Evolutionary conservation across 2,888 invertebrate species (phyloP).

Genomic region (Griposia aprilina): DNA sequence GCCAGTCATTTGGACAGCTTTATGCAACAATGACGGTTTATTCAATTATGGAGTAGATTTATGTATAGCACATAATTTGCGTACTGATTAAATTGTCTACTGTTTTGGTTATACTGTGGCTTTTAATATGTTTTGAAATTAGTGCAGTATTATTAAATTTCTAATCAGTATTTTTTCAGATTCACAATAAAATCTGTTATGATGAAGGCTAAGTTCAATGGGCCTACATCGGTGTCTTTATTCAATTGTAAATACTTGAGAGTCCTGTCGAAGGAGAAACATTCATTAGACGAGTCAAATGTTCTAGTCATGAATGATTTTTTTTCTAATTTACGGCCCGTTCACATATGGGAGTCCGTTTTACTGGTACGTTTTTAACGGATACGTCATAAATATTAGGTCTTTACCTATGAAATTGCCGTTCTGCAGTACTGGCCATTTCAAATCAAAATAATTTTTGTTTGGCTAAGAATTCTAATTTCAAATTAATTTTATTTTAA

Average conservation of each 20-base stretch:
- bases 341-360: no score
- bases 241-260: not conserved
- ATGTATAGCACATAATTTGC: slow-evolving; percentile 30
- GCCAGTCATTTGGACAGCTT: slow-evolving; percentile 61
- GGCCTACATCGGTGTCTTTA: not conserved
- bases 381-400: no score
- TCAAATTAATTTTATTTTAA: no score
- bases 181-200: not conserved
- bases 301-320: not conserved
- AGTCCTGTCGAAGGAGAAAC: not conserved
- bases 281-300: no score
- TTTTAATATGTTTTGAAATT: not conserved
- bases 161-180: not conserved
- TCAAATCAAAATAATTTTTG: no score
- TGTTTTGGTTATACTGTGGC: slow-evolving; percentile 2
- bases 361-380: no score
- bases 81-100: slow-evolving; percentile 21
- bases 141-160: not conserved
- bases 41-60: slow-evolving; percentile 54
- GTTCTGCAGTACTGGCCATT: no score
- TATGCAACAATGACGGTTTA: slow-evolving; percentile 60
- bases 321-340: not conserved
- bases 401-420: no score
- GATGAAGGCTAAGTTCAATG: not conserved
- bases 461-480: no score